Base-by-base conservation (phyloP, 2,888 invertebrate species). In the Rhamphomyia laevipes region DNA sequence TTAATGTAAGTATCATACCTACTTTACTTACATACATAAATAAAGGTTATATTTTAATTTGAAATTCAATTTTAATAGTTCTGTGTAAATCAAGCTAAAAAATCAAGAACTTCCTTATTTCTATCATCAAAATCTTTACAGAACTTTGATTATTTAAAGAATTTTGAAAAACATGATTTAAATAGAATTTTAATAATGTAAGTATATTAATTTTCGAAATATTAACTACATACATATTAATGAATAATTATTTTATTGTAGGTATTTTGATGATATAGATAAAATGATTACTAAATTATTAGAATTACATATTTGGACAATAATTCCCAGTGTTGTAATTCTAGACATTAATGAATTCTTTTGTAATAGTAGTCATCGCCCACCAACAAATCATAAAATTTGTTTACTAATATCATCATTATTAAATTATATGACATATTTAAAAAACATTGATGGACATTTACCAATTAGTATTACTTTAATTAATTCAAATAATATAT, bases 221-320 rank as follows among this genome's bases (percentile, higher is more conserved):
- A 23, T 16, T 31, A 6, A 9, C 11, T n/a, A 17, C 1, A 2
- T n/a, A 2, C 12, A 31, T 17, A 6, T 2, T 13, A 15, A 9
- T 40, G 17, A 17, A 18, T 18, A n/a, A 7, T 1, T 27, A 21
- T 42, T 30, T 17, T 46, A 11, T 44, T 51, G 11, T 27, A 57
- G 55, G 16, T 55, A 54, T 15, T 46, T 51, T 27, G 50, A 49
- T 3, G 48, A 56, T 42, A 17, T 55, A 12, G 38, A 51, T 15
- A 42, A 43, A 12, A 15, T 53, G 2, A 51, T 52, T 9, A 17
- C 13, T 3, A 57, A 54, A 38, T 40, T 57, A 2, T 45, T 57
- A 18, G 53, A 57, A 47, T 44, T 55, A 4, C 56, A 57, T 13
- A 43, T 50, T 16, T 57, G 55, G 55, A 45, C 41, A 10, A 50